Base-by-base conservation (phyloP, 2,113 vertebrate genomes). In the Varanus salvator region DNA sequence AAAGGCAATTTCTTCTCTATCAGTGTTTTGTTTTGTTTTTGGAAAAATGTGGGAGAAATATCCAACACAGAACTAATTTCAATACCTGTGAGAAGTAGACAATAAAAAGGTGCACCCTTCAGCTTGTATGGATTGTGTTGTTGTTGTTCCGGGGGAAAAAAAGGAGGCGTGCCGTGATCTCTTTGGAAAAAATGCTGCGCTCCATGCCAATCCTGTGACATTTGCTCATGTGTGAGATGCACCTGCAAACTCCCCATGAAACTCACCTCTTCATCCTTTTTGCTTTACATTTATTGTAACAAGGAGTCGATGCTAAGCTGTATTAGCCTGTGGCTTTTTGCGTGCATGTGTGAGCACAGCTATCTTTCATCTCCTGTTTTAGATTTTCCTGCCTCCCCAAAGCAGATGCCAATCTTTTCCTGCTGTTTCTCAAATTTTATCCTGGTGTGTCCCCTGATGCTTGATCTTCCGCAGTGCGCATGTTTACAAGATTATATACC, bases 221-320 rank as follows among this genome's bases (percentile, higher is more conserved):
- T 68, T 69, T 68, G 29, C 48, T 80, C 25, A 21, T 17, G 48
- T 52, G 48, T 34, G 81, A 23, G 75, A 69, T 80, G 21, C 29
- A 75, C n/a, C 80, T 90, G 89, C 31, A 60, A 34, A 38, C n/a
- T 54, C 50, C 31, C 76, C 34, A 81, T 29, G 69, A 74, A 60
- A 48, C 38, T 90, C 52, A 34, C 66, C 77, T 66, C 75, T 48
- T 77, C 89, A 85, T 38, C 31, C 54, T 90, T 38, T 64, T 87
- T 80, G 77, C 77, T 87, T 90, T 76, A 29, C 48, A 77, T 84
- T 81, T 74, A 74, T 76, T 82, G 50, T 83, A 76, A 87, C 31
- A 75, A 64, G 60, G 81, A 86, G 82, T 74, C 87, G 85, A 48
- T 68, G 60, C 9, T 4, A 75, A 84, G 23, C 44, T 25, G 50